Evolutionary conservation across 2,888 invertebrate species (phyloP).

Genomic region (Chironomus riparius): DNA sequence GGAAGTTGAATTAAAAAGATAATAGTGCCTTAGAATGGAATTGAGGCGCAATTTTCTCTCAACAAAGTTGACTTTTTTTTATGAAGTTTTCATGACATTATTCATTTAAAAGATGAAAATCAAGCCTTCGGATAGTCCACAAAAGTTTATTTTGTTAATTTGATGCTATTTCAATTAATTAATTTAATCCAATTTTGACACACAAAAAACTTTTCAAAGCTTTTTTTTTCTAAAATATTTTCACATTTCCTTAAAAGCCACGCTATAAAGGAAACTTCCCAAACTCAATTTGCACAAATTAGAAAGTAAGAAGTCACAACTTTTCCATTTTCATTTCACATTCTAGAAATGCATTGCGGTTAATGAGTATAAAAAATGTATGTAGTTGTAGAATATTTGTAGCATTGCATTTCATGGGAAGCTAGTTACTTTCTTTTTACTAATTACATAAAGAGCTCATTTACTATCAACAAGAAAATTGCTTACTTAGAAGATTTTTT

Average conservation of each 20-base stretch:
- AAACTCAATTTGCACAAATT: slow-evolving; percentile 8
- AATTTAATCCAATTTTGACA: too few relatives aligned
- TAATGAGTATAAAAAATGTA: not conserved
- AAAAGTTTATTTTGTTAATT: too few relatives aligned
- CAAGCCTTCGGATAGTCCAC: too few relatives aligned
- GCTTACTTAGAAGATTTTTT: not conserved
- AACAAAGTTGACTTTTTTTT: too few relatives aligned
- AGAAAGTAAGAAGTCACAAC: not conserved
- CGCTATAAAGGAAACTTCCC: too few relatives aligned
- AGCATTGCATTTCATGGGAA: not conserved
- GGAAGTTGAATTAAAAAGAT: too few relatives aligned
- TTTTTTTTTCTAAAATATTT: not conserved
- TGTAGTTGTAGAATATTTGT: not conserved
- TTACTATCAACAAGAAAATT: not conserved
- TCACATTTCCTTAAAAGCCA: too few relatives aligned
- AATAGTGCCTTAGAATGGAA: not conserved
- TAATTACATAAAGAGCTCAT: not conserved
- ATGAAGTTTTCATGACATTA: too few relatives aligned
- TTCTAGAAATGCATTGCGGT: not conserved
- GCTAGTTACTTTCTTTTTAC: not conserved
- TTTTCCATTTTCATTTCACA: not conserved
- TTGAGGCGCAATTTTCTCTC: not conserved
- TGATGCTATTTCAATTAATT: too few relatives aligned
- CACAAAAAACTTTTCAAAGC: not conserved
- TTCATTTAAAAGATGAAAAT: too few relatives aligned